A percentile compares a stretch with the other conserved stretches of the same genome.
Conservation (phyloP, 2,113 vertebrate genomes). For the Ranitomeya variabilis region DNA sequence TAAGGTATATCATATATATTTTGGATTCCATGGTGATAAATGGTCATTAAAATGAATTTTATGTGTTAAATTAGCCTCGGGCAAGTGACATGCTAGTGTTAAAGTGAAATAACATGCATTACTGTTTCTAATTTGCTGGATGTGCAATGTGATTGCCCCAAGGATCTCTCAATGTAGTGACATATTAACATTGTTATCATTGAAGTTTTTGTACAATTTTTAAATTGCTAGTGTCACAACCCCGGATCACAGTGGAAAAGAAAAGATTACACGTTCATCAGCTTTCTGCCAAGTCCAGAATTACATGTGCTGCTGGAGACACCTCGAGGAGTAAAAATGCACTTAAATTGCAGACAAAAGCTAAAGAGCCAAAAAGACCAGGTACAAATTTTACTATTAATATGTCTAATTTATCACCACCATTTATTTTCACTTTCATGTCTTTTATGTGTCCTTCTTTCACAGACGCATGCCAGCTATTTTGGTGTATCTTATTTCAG, state of each 20-base stretch:
- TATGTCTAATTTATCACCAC: neutral
- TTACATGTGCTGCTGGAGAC: neutral
- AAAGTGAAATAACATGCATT: neutral
- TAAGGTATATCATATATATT: neutral
- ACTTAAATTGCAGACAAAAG: neutral
- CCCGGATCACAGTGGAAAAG: conserved; percentile 45
- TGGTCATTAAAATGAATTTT: conserved; percentile 1
- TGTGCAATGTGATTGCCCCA: neutral
- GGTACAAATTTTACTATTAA: neutral
- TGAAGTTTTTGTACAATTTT: neutral
- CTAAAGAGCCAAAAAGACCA: neutral
- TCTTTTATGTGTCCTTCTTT: too few species aligned
- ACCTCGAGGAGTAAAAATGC: neutral
- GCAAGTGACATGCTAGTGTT: neutral
- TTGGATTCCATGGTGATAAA: neutral
- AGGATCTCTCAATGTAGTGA: neutral
- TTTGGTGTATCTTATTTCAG: too few species aligned
- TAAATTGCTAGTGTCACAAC: conserved; percentile 15
- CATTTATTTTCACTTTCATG: neutral
- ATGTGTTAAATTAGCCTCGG: conserved; percentile 4
- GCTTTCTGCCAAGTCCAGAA: neutral
- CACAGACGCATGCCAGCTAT: too few species aligned
- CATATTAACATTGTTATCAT: neutral
- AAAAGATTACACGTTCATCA: conserved; percentile 27
- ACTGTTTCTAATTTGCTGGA: neutral